Base-by-base conservation (phyloP, 2,888 invertebrate species). In the Sarcophaga caerulescens region DNA sequence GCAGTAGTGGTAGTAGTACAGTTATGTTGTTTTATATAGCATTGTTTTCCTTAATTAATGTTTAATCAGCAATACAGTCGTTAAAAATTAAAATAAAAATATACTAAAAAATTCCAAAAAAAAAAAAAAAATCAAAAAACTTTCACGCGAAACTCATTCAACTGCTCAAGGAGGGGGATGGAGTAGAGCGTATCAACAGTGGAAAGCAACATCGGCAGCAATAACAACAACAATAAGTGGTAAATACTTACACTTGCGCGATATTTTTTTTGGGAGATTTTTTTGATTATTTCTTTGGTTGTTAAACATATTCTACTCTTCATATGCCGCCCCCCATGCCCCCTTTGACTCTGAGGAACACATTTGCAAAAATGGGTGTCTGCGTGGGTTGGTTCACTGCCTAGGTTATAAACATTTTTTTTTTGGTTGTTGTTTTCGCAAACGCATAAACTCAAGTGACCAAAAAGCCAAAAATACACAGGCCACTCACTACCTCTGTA, bases 31-130 rank as follows among this genome's bases (percentile, higher is more conserved):
- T 85, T 25, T 77, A 69, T 81, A 71, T 77, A 90, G 91, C 91
- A 92, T 92, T 92, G 91, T 92, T 93, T 92, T 91, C 92, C 92
- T 92, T 93, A 93, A 93, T 93, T 93, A 93, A 93, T 93, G 93
- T 93, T 93, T 93, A 93, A 93, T 93, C 93, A 92, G 93, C 91
- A 90, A 89, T 90, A 90, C 91, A 84, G 78, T 86, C 84, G 79
- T 85, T 25, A 35, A 77, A 85, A 77, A 86, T 62, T 68, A 65
- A 73, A 73, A 83, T 12, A 45, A 63, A 57, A 57, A 57, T 60
- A 71, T 59, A 47, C 21, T 17, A 81, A 73, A 14, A 25, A 76
- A 80, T 44, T 3, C 21, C 45, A 57, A n/a, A 6, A 25, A 5
- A 60, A 6, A 25, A 5, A 60, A 73, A 45, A 25, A 52, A 69